These are phyloP conservation scores for Montipora foliosa DNA, from an alignment of 64 coral and sea anemone genomes.

Conservation along the genomic window DNA sequence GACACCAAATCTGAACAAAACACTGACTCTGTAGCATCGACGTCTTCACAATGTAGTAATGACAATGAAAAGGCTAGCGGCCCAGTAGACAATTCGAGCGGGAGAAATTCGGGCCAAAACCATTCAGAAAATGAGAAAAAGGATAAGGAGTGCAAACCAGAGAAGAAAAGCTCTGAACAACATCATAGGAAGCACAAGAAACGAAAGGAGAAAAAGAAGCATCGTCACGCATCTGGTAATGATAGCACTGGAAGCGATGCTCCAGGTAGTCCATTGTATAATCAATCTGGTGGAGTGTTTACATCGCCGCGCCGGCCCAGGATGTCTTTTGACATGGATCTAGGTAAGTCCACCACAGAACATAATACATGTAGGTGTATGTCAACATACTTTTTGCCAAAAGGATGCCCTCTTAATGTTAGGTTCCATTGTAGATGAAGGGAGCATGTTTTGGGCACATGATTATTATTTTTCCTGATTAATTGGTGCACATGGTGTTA, in stretches of 20 bases:
- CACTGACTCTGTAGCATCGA: slow-evolving; percentile 21
- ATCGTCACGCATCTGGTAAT: slow-evolving; percentile 86
- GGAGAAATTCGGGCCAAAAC: slow-evolving; percentile 31
- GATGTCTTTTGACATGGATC: slow-evolving; percentile 86
- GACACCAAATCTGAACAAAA: slow-evolving; percentile 21
- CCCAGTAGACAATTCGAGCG: background rate
- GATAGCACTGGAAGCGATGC: slow-evolving; percentile 88
- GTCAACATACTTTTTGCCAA: background rate
- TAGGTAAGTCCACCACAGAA: slow-evolving; percentile 56
- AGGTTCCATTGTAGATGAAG: background rate
- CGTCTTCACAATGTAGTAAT: slow-evolving; percentile 37
- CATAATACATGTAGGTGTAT: background rate
- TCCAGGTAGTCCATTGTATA: slow-evolving; percentile 70
- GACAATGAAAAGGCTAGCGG: slow-evolving; percentile 9
- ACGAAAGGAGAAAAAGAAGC: slow-evolving; percentile 83
- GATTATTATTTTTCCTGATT: too few relatives aligned
- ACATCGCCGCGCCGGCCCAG: slow-evolving; percentile 63
- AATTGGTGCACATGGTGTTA: too few relatives aligned
- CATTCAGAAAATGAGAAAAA: slow-evolving; percentile 69
- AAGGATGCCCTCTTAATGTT: too few relatives aligned
- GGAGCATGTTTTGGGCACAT: too few relatives aligned
- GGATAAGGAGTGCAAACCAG: slow-evolving; percentile 59
- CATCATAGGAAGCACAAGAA: slow-evolving; percentile 74
- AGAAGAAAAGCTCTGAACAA: slow-evolving; percentile 77
- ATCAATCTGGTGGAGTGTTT: slow-evolving; percentile 24